These are phyloP conservation scores for Temnothorax curvispinosus DNA, from an alignment of 1,140 invertebrate species.

Conservation along the genomic window DNA sequence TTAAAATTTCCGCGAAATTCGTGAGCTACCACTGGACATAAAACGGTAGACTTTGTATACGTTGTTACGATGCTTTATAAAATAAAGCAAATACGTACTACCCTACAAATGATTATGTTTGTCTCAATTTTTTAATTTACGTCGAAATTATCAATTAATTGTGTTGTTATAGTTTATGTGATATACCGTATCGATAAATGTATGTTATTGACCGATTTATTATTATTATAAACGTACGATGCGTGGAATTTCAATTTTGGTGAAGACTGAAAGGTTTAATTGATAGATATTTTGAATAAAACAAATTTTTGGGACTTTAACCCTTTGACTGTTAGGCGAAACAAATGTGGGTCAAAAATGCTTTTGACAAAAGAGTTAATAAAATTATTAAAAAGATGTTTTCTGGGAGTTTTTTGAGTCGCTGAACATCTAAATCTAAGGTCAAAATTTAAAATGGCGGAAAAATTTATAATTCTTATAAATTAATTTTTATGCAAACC, in stretches of 20 bases:
- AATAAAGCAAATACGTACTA: slow-evolving; percentile 8
- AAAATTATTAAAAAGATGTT: too few species aligned
- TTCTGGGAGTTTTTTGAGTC: too few species aligned
- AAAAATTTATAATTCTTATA: too few species aligned
- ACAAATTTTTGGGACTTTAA: neutral
- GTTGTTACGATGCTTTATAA: neutral
- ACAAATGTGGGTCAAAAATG: too few species aligned
- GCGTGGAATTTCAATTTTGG: neutral
- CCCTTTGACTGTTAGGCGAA: too few species aligned
- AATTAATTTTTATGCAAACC: too few species aligned
- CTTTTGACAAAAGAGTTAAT: too few species aligned
- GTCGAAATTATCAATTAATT: neutral
- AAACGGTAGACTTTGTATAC: neutral
- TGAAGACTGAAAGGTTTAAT: neutral
- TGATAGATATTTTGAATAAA: slow-evolving; percentile 4
- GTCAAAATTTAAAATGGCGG: too few species aligned
- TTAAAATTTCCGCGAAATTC: slow-evolving; percentile 3
- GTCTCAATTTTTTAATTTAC: neutral
- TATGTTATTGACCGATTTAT: neutral
- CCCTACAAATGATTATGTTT: neutral
- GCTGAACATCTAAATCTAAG: too few species aligned
- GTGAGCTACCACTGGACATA: neutral
- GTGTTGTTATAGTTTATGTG: neutral
- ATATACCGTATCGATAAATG: neutral
- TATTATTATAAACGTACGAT: neutral